Evolutionary conservation across 1,140 invertebrate genomes (phyloP).

Genomic region (Drosophila lini): DNA sequence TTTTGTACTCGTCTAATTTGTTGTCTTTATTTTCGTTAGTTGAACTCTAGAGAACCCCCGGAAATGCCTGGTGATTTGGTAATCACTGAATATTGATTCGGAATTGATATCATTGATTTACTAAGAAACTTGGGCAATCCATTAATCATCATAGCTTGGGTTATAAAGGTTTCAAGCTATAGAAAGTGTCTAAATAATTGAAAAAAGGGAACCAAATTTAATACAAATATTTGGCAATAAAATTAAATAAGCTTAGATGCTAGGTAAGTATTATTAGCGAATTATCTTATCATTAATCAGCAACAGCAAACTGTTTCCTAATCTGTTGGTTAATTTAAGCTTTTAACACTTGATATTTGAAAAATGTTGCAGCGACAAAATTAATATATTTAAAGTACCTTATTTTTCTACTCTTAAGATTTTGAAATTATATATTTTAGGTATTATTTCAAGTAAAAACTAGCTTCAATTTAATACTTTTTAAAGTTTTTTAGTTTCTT

Average conservation of each 20-base stretch:
- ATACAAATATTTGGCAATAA: neutral
- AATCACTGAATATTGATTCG: constrained; percentile 11
- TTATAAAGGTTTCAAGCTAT: neutral
- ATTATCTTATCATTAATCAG: constrained; percentile 1
- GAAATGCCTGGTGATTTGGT: constrained; percentile 13
- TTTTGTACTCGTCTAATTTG: constrained; percentile 3
- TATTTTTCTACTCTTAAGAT: neutral
- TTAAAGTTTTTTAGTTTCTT: rapidly evolving
- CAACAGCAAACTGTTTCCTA: neutral
- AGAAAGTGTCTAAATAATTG: neutral
- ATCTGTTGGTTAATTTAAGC: neutral
- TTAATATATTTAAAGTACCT: neutral
- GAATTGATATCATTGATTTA: neutral
- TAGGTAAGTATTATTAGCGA: neutral
- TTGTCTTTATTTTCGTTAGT: neutral
- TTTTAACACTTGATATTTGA: neutral
- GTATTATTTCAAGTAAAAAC: neutral
- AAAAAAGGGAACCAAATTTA: neutral
- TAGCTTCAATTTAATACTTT: neutral
- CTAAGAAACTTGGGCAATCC: neutral
- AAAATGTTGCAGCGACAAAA: neutral
- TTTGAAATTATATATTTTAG: neutral
- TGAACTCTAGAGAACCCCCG: neutral
- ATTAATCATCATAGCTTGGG: neutral
- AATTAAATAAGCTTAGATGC: neutral